Base-by-base conservation (phyloP, 2,888 invertebrate genomes). In the Stenolophus ochropezus region DNA sequence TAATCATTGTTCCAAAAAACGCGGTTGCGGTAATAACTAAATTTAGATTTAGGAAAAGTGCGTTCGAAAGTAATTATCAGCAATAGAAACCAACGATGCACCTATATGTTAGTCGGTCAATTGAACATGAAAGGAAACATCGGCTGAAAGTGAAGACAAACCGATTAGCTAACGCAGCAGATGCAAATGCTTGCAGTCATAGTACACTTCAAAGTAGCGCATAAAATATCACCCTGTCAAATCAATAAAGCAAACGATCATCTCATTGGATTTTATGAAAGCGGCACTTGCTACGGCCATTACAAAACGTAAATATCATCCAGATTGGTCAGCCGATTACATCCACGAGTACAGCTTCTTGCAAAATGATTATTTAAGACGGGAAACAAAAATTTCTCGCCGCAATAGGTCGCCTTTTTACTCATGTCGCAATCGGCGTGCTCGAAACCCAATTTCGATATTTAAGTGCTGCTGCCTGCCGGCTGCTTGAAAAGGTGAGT, bases 321-420 rank as follows among this genome's bases (percentile, higher is more conserved):
- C 65, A 69, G 65, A 69, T 69, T 69, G 65, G 65, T 69, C 65
- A 69, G 18, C 33, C 20, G 65, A 69, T 69, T 69, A 69, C 65
- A 69, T 69, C 65, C 65, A 69, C 23, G 61, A 61, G 61, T 25
- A 61, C 61, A 21, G 51, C 33, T 53, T 76, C 33, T 76, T 76
- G 58, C 76, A 76, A 76, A 76, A 76, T 27, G 56, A 42, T 76
- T 76, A 76, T 76, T 76, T 58, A 76, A 76, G 76, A 76, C 76
- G 76, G 75, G 76, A 53, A 76, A 56, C 27, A 76, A 73, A 42
- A 73, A 56, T 76, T 76, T 76, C 56, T 56, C 56, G 33, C 23
- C 14, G 51, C 76, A 76, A 53, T 76, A 76, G 25, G 56, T 73
- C 23, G 73, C 49, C 73, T 73, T 73, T 73, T 49, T 49, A 73